These are phyloP conservation scores for Arvicanthis niloticus DNA, from an alignment of 2,113 vertebrate genomes.

Conservation along the genomic window DNA sequence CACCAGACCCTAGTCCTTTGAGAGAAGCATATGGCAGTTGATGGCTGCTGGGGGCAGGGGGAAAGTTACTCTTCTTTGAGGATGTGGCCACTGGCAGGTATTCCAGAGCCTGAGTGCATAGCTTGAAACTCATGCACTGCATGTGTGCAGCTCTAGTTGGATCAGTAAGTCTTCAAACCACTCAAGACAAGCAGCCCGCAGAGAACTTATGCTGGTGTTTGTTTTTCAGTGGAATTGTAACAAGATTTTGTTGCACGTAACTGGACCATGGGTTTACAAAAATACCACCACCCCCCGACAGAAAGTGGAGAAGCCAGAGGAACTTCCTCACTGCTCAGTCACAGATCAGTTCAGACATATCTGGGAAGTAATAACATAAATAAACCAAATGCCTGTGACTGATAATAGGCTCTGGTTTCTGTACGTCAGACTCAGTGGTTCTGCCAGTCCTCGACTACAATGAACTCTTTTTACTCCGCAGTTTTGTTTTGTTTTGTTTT, in stretches of 20 bases:
- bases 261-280: conserved; percentile 24
- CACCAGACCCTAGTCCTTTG: neutral
- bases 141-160: neutral
- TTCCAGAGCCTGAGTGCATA: neutral
- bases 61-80: neutral
- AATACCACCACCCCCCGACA: neutral
- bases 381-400: conserved; percentile 61
- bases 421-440: neutral
- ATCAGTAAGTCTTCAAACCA: neutral
- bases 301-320: conserved; percentile 13
- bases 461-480: neutral
- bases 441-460: conserved; percentile 44
- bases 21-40: too few relatives aligned
- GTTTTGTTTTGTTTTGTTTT: neutral
- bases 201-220: conserved; percentile 13
- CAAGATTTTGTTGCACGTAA: conserved; percentile 34
- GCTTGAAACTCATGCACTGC: neutral
- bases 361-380: conserved; percentile 66
- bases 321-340: conserved; percentile 50
- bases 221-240: neutral
- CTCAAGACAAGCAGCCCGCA: neutral
- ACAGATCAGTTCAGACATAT: conserved; percentile 56
- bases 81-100: neutral
- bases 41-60: neutral
- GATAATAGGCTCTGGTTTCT: conserved; percentile 40